Evolutionary conservation across 2,797 vertebrate species (phyloP).

Genomic region (Rhinella marina): DNA sequence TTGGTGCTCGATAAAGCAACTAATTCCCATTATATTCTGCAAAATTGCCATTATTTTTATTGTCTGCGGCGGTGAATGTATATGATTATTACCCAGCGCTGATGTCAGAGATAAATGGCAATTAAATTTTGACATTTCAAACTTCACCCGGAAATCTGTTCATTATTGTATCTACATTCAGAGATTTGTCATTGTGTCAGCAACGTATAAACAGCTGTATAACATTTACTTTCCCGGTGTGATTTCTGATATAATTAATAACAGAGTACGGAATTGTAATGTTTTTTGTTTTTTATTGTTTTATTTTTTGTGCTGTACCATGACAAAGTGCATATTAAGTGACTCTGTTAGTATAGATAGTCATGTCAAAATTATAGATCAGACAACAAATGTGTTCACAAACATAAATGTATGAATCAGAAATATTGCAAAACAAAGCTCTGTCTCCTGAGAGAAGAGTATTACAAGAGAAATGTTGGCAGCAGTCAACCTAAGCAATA

Average conservation of each 20-base stretch:
- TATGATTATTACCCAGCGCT: constrained; percentile 32
- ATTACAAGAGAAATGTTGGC: neutral
- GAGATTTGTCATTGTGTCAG: constrained; percentile 35
- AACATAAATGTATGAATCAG: neutral
- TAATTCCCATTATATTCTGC: constrained; percentile 39
- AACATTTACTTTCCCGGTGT: constrained; percentile 24
- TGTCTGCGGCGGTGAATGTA: constrained; percentile 32
- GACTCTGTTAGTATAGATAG: neutral
- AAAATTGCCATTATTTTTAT: constrained; percentile 36
- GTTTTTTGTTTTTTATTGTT: neutral
- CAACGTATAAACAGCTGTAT: constrained; percentile 21
- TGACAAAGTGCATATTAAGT: neutral
- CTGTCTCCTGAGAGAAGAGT: neutral
- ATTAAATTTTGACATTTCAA: constrained; percentile 36
- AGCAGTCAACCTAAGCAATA: neutral
- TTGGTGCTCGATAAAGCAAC: constrained; percentile 37
- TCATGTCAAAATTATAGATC: neutral
- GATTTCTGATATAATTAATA: constrained; percentile 27
- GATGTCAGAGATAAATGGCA: constrained; percentile 36
- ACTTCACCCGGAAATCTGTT: constrained; percentile 37
- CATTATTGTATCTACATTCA: constrained; percentile 19
- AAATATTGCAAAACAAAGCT: neutral
- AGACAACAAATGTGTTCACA: neutral
- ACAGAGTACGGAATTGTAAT: neutral
- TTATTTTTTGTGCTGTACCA: neutral